Evolutionary conservation across 35 echinoderm and acorn worm genomes (phyloP), one percentile per base, ranked within the genome.

Genomic region (Hemicentrotus pulcherrimus): DNA sequence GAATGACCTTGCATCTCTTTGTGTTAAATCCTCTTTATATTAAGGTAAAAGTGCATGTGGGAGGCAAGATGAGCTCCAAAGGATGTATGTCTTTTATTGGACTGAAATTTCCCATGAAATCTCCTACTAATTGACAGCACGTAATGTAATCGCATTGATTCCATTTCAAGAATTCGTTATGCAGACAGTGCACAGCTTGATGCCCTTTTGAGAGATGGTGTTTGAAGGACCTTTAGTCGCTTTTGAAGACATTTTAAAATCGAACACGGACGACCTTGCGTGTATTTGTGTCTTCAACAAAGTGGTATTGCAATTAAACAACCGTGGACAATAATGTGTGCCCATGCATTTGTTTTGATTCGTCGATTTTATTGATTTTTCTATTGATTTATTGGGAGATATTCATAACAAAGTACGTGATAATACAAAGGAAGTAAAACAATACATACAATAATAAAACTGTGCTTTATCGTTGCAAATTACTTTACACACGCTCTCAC

Each of bases 141-240:
- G 65, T 78, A 78, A 30, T 78, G 65, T 78, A 78, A 78, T 78
- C 65, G 19, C 65, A 78, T n/a, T 78, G 65, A 78, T 78, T 78
- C 65, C 28, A 78, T 78, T 78, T 78, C 65, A 78, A 78, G 22
- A 78, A 78, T 22, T 78, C 65, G 28, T 78, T 78, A 78, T 7
- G 2, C 28, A 22, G 19, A 78, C 65, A 13, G 50, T 78, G 65
- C 65, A 78, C 65, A 78, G 65, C 65, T 78, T 22, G 65, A 78
- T 28, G 28, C 24, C 65, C 28, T 78, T 78, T n/a, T 15, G 19
- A 22, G 19, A 78, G 65, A 78, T 78, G 65, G 28, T 28, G 19
- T 78, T n/a, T 78, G 65, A 78, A 78, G 65, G 65, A 28, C 22
- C 4, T 71, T 78, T n/a, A 22, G 4, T 78, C 5, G 28, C 65